Base-by-base conservation (phyloP, 1,140 invertebrate species). In the Nasonia vitripennis region DNA sequence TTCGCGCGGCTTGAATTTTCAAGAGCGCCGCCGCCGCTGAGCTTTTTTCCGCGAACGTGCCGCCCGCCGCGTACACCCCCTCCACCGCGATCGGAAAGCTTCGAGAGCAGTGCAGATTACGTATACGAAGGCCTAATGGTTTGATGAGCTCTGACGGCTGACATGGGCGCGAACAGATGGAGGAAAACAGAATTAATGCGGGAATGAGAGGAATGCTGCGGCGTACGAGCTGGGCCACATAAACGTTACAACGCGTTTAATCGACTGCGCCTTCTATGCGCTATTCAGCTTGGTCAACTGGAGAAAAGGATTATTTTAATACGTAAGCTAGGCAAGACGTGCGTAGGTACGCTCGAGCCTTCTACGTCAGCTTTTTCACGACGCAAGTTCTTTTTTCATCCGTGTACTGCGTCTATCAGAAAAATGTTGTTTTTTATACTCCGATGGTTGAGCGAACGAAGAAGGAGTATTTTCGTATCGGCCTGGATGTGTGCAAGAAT, bases 1-100 rank as follows among this genome's bases (percentile, higher is more conserved):
- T 1, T 62, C 20, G 55, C 17, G 17, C 17, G n/a, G 55, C 55
- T 62, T n/a, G 20, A 62, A 62, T 34, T 71, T 71, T 71, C 70
- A 34, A 71, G 70, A 71, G 70, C 70, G 12, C 10, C 51, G 14
- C 2, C 48, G 48, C 48, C 14, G 7, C 68, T 0, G 70, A 71
- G 70, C 70, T 75, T 75, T 75, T 75, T 75, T 75, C 37, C 73
- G 37, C 41, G 75, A 9, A 23, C 51, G 48, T 34, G 27, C n/a
- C 17, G 23, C 20, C 45, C n/a, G 23, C 31, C 71, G 23, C 78
- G 51, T n/a, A 62, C 6, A 20, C 7, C 67, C 83, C 83, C 77
- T 7, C 55, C 37, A 23, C n/a, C 7, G 20, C 20, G 14, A 77
- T 41, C 74, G 7, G 20, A 77, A 45, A 77, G 37, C 41, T n/a